Base-by-base conservation (phyloP, 2,797 vertebrate species). In the Enteromius mattozi region DNA sequence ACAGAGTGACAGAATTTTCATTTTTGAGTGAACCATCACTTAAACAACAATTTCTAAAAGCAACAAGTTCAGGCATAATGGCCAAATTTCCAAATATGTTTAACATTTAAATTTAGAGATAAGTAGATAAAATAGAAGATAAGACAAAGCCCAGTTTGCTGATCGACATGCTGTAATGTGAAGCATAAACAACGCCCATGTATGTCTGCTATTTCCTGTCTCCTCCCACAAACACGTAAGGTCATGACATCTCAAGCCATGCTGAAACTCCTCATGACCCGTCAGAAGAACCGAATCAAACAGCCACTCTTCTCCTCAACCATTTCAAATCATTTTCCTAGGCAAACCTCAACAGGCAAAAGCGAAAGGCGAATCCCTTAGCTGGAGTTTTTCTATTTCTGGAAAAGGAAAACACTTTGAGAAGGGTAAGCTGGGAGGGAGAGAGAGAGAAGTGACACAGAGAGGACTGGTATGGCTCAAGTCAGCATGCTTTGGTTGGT, bases 381-480 rank as follows among this genome's bases (percentile, higher is more conserved):
- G 74, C 76, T 68, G 27, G 37, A 81, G 65, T 65, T 54, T 71
- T 81, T 79, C 78, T 75, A 82, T 85, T 84, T 86, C 61, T 84
- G 71, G 74, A 84, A 59, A 75, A 80, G 51, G 70, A 87, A 84
- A 81, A 81, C 33, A 66, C 77, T 76, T 68, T 12, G 49, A 75
- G 16, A 49, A 0, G 37, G 35, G 16, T 19, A 42, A 72, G 27
- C n/a, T 45, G 14, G 12, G 24, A 27, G 49, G 83, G 56, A 79
- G 63, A 68, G 89, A 78, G 61, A 86, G 54, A 78, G 61, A 68
- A 69, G 1, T 72, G 49, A 24, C 16, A 75, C 16, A 19, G 7
- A 59, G 72, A 56, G 69, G 68, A 27, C 88, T 90, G 78, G 85
- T 91, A 91, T 90, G 74, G 91, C 87, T 91, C 81, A 82, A 88